Base-by-base conservation (phyloP, 1,140 invertebrate genomes). In the Coelopa frigida region DNA sequence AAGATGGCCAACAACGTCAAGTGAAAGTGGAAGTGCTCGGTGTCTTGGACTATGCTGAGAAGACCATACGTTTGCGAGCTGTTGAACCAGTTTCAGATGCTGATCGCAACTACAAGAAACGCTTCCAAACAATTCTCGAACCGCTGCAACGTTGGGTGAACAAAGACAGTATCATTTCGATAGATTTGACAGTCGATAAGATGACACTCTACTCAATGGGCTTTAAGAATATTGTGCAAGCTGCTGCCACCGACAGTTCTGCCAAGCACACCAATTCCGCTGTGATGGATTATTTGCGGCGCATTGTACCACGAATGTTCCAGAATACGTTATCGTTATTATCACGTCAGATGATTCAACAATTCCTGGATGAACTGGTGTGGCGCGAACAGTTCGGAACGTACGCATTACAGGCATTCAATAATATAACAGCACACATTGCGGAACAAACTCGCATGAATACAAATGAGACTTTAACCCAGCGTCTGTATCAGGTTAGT, bases 11-110 rank as follows among this genome's bases (percentile, higher is more conserved):
- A 31, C 79, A 85, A 52, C 75, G 86, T 39, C 85, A 90, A 64
- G 84, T 91, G 0, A 89, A 90, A 70, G 87, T 93, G 6, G 88
- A 93, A 72, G 87, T 93, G 20, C 71, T 93, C 6, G 88, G 88
- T 12, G 80, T 90, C n/a, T 73, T 89, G 21, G 87, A 92, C 70
- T 75, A 81, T 31, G 70, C 78, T 18, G 77, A 77, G n/a, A 87
- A 86, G 55, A 71, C 81, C 12, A 80, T 91, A 44, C 74, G 87
- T 17, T 72, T 93, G 14, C 74, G 85, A 46, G 87, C 88, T 0
- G 84, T 89, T 2, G 88, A 91, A 55, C 87, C 87, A 0, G 68
- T 85, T 35, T 75, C 78, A 10, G 84, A 88, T 52, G 78, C 78
- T 4, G 85, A 88, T 59, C 75, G 80, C 45, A 85, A 85, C 55